These are phyloP conservation scores for Synaphobranchus kaupii DNA, from an alignment of 2,797 vertebrate species.

Conservation along the genomic window DNA sequence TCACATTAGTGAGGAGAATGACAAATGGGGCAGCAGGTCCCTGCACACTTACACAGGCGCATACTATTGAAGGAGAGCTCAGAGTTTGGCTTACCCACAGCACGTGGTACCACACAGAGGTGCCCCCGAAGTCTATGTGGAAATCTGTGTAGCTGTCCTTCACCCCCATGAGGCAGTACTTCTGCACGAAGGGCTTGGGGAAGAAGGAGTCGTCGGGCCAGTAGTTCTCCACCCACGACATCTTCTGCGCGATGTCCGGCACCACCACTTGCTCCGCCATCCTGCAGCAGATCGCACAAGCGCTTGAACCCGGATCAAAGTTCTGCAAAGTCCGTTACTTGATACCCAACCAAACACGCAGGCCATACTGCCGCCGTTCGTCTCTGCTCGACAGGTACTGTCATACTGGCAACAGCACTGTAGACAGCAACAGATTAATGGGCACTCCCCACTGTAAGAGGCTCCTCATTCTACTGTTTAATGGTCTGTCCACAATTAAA, in stretches of 20 bases:
- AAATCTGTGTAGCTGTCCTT: conserved; percentile 98
- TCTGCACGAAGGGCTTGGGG: conserved; percentile 98
- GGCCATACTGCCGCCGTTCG: not conserved
- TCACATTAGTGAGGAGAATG: conserved; percentile 15
- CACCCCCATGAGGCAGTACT: conserved; percentile 98
- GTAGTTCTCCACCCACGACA: conserved; percentile 99
- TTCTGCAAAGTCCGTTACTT: no score
- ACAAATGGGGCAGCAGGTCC: not conserved
- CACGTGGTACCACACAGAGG: conserved; percentile 99
- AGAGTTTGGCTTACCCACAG: conserved; percentile 82
- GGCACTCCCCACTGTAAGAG: not conserved
- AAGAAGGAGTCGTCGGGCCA: conserved; percentile 99
- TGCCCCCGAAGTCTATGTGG: conserved; percentile 98
- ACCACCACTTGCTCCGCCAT: conserved; percentile 96
- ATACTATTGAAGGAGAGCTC: not conserved
- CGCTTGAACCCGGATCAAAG: not conserved
- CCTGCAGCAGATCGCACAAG: conserved; percentile 61
- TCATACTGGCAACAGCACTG: not conserved
- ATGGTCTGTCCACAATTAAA: not conserved
- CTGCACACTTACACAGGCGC: not conserved
- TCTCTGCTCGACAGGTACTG: not conserved
- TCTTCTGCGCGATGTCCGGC: conserved; percentile 93
- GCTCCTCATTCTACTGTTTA: not conserved
- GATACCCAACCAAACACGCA: not conserved
- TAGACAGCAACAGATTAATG: not conserved